Evolutionary conservation across 2,888 invertebrate species (phyloP).

Genomic region (Argynnis bischoffii): DNA sequence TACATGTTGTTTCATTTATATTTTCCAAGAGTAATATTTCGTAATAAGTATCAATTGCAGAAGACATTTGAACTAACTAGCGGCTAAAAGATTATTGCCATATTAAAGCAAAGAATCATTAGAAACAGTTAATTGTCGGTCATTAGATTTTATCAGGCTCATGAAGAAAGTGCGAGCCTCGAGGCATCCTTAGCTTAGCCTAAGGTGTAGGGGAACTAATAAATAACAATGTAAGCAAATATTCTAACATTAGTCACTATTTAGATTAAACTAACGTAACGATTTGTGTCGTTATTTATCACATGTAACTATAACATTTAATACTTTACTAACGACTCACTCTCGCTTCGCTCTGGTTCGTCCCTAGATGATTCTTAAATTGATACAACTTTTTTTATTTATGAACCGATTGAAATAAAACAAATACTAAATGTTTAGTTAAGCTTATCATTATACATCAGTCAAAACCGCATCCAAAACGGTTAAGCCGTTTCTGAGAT

Average conservation of each 20-base stretch:
- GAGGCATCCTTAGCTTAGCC: conserved; percentile 27
- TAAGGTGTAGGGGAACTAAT: conserved; percentile 12
- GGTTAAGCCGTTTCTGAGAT: too few species aligned
- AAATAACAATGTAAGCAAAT: conserved; percentile 28
- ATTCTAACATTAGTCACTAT: conserved; percentile 20
- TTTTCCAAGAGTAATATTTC: conserved; percentile 14
- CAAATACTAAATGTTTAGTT: too few species aligned
- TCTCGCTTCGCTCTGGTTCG: too few species aligned
- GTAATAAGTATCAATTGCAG: conserved; percentile 23
- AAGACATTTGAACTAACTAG: conserved; percentile 30
- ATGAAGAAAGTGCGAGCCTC: conserved; percentile 23
- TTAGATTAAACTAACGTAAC: conserved; percentile 14
- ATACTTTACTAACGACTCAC: not conserved
- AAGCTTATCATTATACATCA: too few species aligned
- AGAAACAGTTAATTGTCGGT: conserved; percentile 30
- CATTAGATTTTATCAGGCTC: conserved; percentile 32
- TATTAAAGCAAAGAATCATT: conserved; percentile 31
- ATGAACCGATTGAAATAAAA: too few species aligned
- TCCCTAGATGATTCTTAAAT: too few species aligned
- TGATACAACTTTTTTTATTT: too few species aligned
- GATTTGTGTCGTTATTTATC: conserved; percentile 17
- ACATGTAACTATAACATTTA: conserved; percentile 7
- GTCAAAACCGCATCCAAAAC: too few species aligned
- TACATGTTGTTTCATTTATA: not conserved
- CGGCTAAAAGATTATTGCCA: conserved; percentile 26